phyloP scores from a whole-genome alignment of 1,140 invertebrate species.

The Paraescarpia echinospica region DNA sequence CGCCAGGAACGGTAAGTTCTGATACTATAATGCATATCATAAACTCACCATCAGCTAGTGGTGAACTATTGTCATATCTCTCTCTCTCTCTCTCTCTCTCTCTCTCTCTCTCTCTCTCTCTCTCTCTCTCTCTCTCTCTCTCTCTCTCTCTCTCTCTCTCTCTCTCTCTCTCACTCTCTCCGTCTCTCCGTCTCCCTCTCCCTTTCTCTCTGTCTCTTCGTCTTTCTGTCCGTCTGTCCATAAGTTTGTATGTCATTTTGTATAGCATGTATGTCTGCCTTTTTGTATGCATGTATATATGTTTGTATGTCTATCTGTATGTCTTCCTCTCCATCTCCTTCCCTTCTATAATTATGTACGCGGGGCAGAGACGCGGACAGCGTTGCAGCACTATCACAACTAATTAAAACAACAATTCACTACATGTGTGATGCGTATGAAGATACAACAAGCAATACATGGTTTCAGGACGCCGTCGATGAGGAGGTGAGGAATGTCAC shows the following conservation, averaged over 20 bases:
- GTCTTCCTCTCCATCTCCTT: no score
- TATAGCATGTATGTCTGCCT: neutral
- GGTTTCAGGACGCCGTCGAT: neutral
- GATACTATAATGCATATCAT: neutral
- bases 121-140: neutral
- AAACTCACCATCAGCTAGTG: neutral
- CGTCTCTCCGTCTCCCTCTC: neutral
- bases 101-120: neutral
- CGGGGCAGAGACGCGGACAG: no score
- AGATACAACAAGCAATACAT: neutral
- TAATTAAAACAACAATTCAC: no score
- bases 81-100: neutral
- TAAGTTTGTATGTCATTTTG: no score
- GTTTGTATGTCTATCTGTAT: neutral
- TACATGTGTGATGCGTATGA: neutral
- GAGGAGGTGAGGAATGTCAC: neutral
- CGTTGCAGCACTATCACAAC: no score
- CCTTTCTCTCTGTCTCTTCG: neutral
- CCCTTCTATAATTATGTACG: no score
- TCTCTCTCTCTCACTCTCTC: neutral
- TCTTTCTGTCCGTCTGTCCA: neutral
- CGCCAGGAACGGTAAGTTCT: neutral
- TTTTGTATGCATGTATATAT: neutral
- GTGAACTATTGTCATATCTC: neutral
- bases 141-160: neutral